Evolutionary conservation across 2,113 vertebrate genomes (phyloP).

Genomic region (Taurulus bubalis): DNA sequence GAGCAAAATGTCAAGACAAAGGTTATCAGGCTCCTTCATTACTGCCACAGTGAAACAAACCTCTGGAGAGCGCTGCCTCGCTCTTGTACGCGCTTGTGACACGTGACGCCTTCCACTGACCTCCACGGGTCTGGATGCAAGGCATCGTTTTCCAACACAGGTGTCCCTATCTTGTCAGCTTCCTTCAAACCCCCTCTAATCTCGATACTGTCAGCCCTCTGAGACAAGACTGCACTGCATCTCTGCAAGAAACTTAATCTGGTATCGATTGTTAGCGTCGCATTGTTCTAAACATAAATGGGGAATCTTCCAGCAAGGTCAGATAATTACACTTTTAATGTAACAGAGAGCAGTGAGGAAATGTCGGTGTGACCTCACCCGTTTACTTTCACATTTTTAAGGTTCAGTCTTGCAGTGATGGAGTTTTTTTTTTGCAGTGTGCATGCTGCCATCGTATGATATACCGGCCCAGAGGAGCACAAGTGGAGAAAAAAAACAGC

Average conservation of each 20-base stretch:
- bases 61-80: constrained; percentile 34
- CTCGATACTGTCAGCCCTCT: constrained; percentile 37
- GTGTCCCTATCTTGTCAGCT: constrained; percentile 47
- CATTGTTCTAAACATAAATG: constrained; percentile 5
- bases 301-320: constrained; percentile 5
- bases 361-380: background rate
- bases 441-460: constrained; percentile 40
- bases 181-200: constrained; percentile 51
- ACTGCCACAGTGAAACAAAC: constrained; percentile 44
- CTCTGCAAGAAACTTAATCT: constrained; percentile 18
- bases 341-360: background rate
- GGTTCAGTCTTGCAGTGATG: background rate
- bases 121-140: constrained; percentile 48
- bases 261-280: constrained; percentile 32
- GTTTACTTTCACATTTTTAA: background rate
- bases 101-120: constrained; percentile 44
- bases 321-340: constrained; percentile 12
- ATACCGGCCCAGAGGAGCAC: constrained; percentile 24
- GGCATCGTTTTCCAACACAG: constrained; percentile 41
- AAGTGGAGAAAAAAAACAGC: background rate
- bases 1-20: constrained; percentile 72
- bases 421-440: constrained; percentile 39
- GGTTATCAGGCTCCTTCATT: constrained; percentile 62
- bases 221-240: constrained; percentile 33
- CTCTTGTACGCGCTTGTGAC: constrained; percentile 17